Conservation (phyloP, 1,140 invertebrate genomes). For the Glomeris maerens region DNA sequence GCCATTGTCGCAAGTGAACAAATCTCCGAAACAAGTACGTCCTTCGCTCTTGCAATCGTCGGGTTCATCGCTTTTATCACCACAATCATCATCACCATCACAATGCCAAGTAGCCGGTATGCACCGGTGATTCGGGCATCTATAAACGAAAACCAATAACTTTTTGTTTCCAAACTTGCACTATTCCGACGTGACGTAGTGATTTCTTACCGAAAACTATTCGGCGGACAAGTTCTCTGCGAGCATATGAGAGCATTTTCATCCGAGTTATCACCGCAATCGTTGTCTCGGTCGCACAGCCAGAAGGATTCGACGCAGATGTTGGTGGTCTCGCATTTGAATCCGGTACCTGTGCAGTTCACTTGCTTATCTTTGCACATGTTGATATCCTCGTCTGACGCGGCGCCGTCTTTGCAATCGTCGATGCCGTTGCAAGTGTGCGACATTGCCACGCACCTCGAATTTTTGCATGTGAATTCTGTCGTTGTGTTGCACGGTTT, state of each 20-base stretch:
- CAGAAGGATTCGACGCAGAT: constrained; percentile 91
- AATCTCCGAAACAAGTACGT: constrained; percentile 84
- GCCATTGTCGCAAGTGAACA: constrained; percentile 92
- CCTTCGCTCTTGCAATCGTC: constrained; percentile 79
- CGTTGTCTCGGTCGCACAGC: constrained; percentile 85
- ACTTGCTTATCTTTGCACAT: constrained; percentile 62
- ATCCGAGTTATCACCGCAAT: constrained; percentile 91
- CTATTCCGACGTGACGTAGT: neutral
- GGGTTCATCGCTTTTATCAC: constrained; percentile 76
- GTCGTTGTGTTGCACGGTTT: constrained; percentile 66
- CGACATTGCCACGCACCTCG: constrained; percentile 68
- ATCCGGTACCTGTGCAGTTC: constrained; percentile 71
- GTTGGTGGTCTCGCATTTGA: constrained; percentile 84
- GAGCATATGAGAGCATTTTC: constrained; percentile 81
- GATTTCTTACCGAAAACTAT: constrained; percentile 52
- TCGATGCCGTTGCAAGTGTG: constrained; percentile 83
- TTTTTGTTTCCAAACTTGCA: neutral
- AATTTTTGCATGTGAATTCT: constrained; percentile 86
- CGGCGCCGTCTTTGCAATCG: constrained; percentile 83
- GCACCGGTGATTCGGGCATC: constrained; percentile 32
- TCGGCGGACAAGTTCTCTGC: constrained; percentile 71
- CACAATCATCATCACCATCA: constrained; percentile 78
- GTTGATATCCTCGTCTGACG: constrained; percentile 77
- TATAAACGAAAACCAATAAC: constrained; percentile 13
- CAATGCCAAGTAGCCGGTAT: constrained; percentile 81